phyloP scores from a whole-genome alignment of 2,888 invertebrate genomes.

The Tanypteryx hageni region DNA sequence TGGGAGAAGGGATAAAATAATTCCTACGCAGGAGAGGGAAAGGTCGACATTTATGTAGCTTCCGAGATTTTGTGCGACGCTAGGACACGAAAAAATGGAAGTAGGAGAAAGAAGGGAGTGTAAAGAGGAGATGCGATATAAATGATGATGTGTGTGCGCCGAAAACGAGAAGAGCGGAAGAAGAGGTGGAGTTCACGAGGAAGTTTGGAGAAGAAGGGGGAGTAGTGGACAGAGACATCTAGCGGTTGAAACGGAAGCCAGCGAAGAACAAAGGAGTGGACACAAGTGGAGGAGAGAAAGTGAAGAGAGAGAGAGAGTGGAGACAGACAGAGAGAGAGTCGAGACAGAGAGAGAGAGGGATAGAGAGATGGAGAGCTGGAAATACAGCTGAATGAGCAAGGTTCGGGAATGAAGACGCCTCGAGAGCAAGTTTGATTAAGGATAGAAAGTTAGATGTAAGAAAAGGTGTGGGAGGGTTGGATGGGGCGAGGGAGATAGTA shows the following conservation, averaged over 20 bases:
- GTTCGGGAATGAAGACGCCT: neutral
- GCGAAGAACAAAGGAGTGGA: neutral
- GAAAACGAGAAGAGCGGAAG: neutral
- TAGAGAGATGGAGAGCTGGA: neutral
- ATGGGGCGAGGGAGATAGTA: too few relatives aligned
- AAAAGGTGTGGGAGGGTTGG: neutral
- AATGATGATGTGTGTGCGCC: neutral
- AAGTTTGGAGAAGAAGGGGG: neutral
- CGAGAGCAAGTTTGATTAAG: conserved; percentile 3
- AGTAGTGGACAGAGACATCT: neutral
- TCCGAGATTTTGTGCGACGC: too few relatives aligned
- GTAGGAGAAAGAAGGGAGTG: too few relatives aligned
- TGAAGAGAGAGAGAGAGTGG: neutral
- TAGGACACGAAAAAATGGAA: too few relatives aligned
- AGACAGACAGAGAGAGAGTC: too few relatives aligned
- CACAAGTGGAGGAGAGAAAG: neutral
- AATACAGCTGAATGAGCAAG: neutral
- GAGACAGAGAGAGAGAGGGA: neutral
- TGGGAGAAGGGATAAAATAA: too few relatives aligned
- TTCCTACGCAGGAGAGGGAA: too few relatives aligned
- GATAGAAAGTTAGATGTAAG: conserved; percentile 10
- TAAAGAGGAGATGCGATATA: neutral
- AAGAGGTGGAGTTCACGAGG: neutral
- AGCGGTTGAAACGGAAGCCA: neutral
- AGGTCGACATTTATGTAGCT: too few relatives aligned